Conservation (phyloP, 2,888 invertebrate species). For the Apodemia zela region DNA sequence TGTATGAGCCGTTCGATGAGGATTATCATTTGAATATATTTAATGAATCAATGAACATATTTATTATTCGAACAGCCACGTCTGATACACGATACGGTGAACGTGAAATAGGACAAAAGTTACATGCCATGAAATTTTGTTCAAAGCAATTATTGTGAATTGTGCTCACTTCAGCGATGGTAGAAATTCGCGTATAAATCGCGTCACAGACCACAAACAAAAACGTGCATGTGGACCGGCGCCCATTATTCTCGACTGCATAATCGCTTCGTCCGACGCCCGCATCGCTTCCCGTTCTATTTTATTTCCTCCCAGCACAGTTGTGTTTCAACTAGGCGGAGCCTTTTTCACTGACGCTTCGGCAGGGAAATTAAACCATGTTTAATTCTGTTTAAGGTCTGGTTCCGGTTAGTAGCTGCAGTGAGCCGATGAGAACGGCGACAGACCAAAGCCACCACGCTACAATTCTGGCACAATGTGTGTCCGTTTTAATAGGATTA, state of each 20-base stretch:
- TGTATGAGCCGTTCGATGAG: background rate
- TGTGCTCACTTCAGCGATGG: slow-evolving; percentile 76
- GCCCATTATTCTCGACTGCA: slow-evolving; percentile 80
- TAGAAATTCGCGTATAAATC: slow-evolving; percentile 79
- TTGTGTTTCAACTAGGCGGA: slow-evolving; percentile 72
- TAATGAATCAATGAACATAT: too few species aligned
- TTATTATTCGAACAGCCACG: slow-evolving; percentile 1
- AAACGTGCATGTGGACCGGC: slow-evolving; percentile 79
- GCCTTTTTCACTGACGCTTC: slow-evolving; percentile 59
- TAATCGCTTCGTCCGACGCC: slow-evolving; percentile 80
- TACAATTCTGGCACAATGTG: slow-evolving; percentile 75
- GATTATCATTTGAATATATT: slow-evolving; percentile 17
- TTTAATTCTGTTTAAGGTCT: slow-evolving; percentile 76
- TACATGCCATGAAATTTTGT: slow-evolving; percentile 63
- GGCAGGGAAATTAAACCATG: slow-evolving; percentile 76
- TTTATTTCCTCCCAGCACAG: slow-evolving; percentile 77
- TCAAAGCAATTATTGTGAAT: slow-evolving; percentile 78
- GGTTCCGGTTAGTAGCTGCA: slow-evolving; percentile 67
- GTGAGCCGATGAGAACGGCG: slow-evolving; percentile 64
- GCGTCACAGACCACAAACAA: slow-evolving; percentile 81
- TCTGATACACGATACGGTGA: slow-evolving; percentile 32
- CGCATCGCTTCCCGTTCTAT: slow-evolving; percentile 78
- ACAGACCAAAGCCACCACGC: slow-evolving; percentile 74
- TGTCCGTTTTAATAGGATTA: slow-evolving; percentile 77
- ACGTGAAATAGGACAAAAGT: slow-evolving; percentile 54